phyloP scores from a whole-genome alignment of 2,113 vertebrate species.

The Leucosticte australis region DNA sequence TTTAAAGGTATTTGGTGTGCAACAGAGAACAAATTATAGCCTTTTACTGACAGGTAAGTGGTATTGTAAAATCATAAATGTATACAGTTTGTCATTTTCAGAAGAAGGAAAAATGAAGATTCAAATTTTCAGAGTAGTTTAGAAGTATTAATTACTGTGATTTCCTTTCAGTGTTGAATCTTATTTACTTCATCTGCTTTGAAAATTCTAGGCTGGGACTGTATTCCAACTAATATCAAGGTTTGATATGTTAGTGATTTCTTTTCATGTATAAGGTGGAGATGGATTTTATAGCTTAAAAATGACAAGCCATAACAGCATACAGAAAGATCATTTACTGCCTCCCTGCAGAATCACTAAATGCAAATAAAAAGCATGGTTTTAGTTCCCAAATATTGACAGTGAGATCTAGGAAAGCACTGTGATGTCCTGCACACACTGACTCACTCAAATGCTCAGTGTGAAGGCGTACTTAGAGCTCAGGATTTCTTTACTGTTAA shows the following conservation, averaged over 20 bases:
- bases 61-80: background rate
- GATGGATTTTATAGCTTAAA: background rate
- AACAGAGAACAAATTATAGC: background rate
- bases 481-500: background rate
- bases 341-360: background rate
- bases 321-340: background rate
- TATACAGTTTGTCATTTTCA: background rate
- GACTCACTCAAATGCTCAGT: background rate
- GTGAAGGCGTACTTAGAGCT: background rate
- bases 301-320: background rate
- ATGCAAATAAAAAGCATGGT: background rate
- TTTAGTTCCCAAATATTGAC: background rate
- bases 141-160: background rate
- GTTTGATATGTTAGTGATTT: background rate
- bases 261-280: background rate
- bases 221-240: background rate
- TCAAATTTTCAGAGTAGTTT: background rate
- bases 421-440: background rate
- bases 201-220: background rate
- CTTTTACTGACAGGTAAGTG: background rate
- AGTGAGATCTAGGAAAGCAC: background rate
- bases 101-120: background rate
- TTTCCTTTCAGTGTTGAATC: background rate
- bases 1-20: background rate
- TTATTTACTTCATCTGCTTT: background rate